Evolutionary conservation across 2,113 vertebrate genomes (phyloP).

Genomic region (human (Homo sapiens)): DNA sequence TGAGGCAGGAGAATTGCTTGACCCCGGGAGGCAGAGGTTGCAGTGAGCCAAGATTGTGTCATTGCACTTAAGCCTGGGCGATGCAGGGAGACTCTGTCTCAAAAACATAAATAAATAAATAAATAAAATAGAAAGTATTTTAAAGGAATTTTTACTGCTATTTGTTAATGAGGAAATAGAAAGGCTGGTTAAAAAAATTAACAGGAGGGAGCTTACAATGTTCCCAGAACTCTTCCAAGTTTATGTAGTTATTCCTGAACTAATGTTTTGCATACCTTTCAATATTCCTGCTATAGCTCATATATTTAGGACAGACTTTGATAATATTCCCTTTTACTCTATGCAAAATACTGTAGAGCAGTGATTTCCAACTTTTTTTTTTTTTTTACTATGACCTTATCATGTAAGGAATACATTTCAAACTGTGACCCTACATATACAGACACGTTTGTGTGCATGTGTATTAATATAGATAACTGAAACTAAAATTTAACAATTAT

Average conservation of each 20-base stretch:
- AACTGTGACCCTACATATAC: neutral
- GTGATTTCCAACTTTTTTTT: neutral
- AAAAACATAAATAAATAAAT: too few relatives aligned
- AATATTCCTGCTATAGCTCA: neutral
- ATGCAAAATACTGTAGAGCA: neutral
- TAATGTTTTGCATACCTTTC: neutral
- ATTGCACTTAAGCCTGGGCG: too few relatives aligned
- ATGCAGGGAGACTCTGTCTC: too few relatives aligned
- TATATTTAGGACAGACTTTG: neutral
- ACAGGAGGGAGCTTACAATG: neutral
- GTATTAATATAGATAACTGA: neutral
- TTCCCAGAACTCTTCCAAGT: neutral
- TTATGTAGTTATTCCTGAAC: neutral
- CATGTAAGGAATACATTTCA: slow-evolving; percentile 13
- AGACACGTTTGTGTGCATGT: neutral
- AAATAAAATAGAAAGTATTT: neutral
- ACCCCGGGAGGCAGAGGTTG: too few relatives aligned
- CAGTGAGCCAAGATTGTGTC: too few relatives aligned
- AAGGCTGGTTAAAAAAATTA: neutral
- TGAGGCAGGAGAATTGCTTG: too few relatives aligned
- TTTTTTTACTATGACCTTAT: neutral
- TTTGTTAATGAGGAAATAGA: slow-evolving; percentile 1
- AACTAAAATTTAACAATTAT: neutral
- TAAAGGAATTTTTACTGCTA: neutral
- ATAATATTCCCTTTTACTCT: neutral